These are phyloP conservation scores for Pycnomerus fuliginosus DNA, from an alignment of 2,888 invertebrate genomes.

Conservation along the genomic window DNA sequence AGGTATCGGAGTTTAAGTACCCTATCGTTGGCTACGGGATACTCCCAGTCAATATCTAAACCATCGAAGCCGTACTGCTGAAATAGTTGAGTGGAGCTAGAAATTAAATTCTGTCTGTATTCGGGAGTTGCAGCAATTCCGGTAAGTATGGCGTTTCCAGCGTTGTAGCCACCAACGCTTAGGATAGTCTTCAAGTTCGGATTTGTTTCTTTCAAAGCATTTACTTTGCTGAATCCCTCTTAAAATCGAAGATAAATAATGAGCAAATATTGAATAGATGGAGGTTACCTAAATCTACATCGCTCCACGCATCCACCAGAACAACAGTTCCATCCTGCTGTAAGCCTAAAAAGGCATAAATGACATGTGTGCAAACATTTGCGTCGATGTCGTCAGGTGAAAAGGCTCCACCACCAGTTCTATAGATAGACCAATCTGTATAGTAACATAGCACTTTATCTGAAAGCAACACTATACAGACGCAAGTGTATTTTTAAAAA, in stretches of 20 bases:
- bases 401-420: conserved; percentile 5
- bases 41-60: conserved; percentile 19
- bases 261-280: neutral
- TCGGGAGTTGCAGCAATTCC: conserved; percentile 12
- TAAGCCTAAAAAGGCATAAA: conserved; percentile 13
- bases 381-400: conserved; percentile 5
- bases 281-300: conserved; percentile 11
- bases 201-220: conserved; percentile 12
- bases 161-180: conserved; percentile 14
- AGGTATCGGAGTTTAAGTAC: neutral
- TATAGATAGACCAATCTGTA: conserved; percentile 6
- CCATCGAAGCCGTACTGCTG: conserved; percentile 14
- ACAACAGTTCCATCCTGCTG: conserved; percentile 8
- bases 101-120: conserved; percentile 8
- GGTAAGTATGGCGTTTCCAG: conserved; percentile 15
- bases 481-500: neutral
- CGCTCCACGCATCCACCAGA: conserved; percentile 11
- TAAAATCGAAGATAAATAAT: too few relatives aligned
- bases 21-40: conserved; percentile 10
- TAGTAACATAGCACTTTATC: conserved; percentile 12
- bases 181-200: conserved; percentile 14
- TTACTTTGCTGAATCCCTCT: conserved; percentile 10
- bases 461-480: conserved; percentile 1
- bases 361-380: conserved; percentile 9
- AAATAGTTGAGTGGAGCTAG: conserved; percentile 10